Base-by-base conservation (phyloP, 2,797 vertebrate genomes). In the Dendrocincla fuliginosa region DNA sequence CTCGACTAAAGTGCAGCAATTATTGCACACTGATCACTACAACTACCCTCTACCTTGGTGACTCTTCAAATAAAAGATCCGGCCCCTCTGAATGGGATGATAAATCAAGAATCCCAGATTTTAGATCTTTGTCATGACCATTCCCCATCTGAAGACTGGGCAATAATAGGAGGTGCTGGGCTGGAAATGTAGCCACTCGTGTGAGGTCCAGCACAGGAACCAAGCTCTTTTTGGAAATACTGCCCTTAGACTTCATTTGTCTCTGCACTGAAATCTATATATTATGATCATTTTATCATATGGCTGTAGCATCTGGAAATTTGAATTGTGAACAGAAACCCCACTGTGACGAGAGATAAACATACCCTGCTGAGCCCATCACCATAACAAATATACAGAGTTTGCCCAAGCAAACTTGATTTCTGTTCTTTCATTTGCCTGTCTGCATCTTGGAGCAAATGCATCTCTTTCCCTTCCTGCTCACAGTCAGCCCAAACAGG, bases 341-440 rank as follows among this genome's bases (percentile, higher is more conserved):
- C 77, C 30, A 33, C 83, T 69, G 76, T 74, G 89, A 73, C 1
- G 14, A 88, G 32, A 23, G 27, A 59, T 87, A 92, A 94, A 90
- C 64, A 74, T 71, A 64, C n/a, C 75, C 77, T 42, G 42, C 76
- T 78, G 76, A 86, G 71, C 64, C 87, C 70, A 87, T 93, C 85
- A 94, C 67, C 82, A 85, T 89, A 95, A 81, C 74, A 93, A 96
- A 79, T 42, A 32, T 60, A 84, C 39, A 64, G 56, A 22, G 23
- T 71, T 92, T 93, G 79, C 92, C 83, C 77, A 84, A 92, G 68
- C 75, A 90, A 90, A 90, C 90, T 68, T 85, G 52, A 95, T 37
- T 93, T 63, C 47, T 74, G 22, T 55, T 89, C 74, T 94, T 95
- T 95, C 35, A 92, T 95, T 96, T 95, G 75, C 46, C 64, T 91